Percentiles rank a stretch among this genome's conserved stretches.
phyloP scores from a whole-genome alignment of 37 sponge, comb jelly and placozoan genomes.

The Hormiphora californensis region DNA sequence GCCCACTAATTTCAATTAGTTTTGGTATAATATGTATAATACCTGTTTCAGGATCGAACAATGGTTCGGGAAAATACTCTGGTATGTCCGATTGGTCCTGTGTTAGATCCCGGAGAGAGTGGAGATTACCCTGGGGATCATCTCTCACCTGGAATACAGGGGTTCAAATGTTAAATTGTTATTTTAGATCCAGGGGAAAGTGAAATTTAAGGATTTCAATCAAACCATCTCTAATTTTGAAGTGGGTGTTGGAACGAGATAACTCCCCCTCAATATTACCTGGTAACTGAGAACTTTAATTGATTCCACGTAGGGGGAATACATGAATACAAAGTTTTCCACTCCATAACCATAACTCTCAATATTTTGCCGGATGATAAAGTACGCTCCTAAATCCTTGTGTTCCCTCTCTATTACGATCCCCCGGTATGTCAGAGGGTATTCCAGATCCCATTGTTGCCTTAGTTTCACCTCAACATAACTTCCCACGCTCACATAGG shows the following conservation, averaged over 20 bases:
- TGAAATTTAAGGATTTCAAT: too few relatives aligned
- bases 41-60: slow-evolving; percentile 13
- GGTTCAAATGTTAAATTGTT: too few relatives aligned
- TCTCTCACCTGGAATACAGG: too few relatives aligned
- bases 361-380: slow-evolving; percentile 20
- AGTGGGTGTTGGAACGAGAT: too few relatives aligned
- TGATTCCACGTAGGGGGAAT: slow-evolving; percentile 19
- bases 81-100: slow-evolving; percentile 5
- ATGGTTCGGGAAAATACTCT: background rate
- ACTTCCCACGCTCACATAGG: slow-evolving; percentile 41
- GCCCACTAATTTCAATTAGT: too few relatives aligned
- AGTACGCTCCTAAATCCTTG: slow-evolving; percentile 8
- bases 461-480: slow-evolving; percentile 8
- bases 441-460: slow-evolving; percentile 13
- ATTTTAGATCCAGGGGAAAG: too few relatives aligned
- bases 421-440: slow-evolving; percentile 17
- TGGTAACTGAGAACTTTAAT: slow-evolving; percentile 40
- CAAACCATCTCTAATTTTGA: too few relatives aligned
- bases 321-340: slow-evolving; percentile 22
- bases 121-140: background rate
- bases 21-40: too few relatives aligned
- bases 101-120: slow-evolving; percentile 8
- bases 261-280: too few relatives aligned
- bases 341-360: slow-evolving; percentile 46
- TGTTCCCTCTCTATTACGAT: slow-evolving; percentile 29